A percentile compares a stretch with the other conserved stretches of the same genome.
Conservation (phyloP, 2,797 vertebrate species). For the Sebastes hubbsi region DNA sequence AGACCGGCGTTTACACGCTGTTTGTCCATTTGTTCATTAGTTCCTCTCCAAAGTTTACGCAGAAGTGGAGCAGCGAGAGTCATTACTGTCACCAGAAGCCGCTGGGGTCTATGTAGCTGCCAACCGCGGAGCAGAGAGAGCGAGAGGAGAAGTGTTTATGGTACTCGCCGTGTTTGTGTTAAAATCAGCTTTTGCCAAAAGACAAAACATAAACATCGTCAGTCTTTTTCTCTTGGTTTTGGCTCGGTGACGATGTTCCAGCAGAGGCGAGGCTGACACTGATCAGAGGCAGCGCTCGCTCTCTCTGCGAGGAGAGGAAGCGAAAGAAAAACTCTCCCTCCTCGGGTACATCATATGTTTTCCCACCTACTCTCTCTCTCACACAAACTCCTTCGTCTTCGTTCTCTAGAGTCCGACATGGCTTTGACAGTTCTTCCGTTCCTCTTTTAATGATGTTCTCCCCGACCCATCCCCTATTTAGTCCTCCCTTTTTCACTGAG, state of each 20-base stretch:
- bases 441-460: constrained; percentile 48
- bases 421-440: constrained; percentile 71
- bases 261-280: constrained; percentile 55
- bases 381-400: constrained; percentile 10
- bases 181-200: constrained; percentile 73
- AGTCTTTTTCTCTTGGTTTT: constrained; percentile 61
- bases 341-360: neutral
- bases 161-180: constrained; percentile 76
- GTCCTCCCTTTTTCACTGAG: constrained; percentile 18
- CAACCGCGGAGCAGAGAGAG: constrained; percentile 51
- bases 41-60: constrained; percentile 61
- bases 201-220: constrained; percentile 77
- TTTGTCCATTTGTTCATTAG: constrained; percentile 55
- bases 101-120: constrained; percentile 59
- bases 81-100: constrained; percentile 42
- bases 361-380: neutral
- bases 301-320: constrained; percentile 38
- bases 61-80: constrained; percentile 48
- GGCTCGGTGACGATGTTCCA: constrained; percentile 58
- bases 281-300: constrained; percentile 61
- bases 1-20: constrained; percentile 22
- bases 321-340: constrained; percentile 8
- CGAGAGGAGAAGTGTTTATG: constrained; percentile 68
- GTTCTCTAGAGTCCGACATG: constrained; percentile 37
- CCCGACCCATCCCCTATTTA: constrained; percentile 1